Evolutionary conservation across 2,888 invertebrate genomes (phyloP).

Genomic region (Oscheius sp.): DNA sequence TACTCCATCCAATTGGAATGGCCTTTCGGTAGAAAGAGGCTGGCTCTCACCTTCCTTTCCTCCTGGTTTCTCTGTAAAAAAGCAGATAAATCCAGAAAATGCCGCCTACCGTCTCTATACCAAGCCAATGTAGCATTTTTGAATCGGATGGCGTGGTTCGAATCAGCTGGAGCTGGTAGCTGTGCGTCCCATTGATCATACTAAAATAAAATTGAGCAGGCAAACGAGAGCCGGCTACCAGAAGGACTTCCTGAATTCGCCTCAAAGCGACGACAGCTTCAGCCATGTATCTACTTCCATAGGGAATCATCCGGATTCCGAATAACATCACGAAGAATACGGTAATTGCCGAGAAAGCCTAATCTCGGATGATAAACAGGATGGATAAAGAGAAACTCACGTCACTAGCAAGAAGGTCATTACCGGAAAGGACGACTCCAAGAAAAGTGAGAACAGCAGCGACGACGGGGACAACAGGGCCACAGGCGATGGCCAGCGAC

Average conservation of each 20-base stretch:
- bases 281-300: conserved; percentile 73
- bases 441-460: conserved; percentile 79
- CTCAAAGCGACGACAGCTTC: conserved; percentile 74
- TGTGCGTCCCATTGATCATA: conserved; percentile 75
- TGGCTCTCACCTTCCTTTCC: conserved; percentile 11
- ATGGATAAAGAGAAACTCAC: conserved; percentile 74
- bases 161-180: conserved; percentile 75
- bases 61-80: conserved; percentile 15
- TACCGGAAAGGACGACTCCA: conserved; percentile 76
- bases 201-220: conserved; percentile 62
- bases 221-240: conserved; percentile 23
- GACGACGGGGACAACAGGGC: conserved; percentile 79
- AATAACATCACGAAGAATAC: conserved; percentile 76
- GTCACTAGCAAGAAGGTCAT: conserved; percentile 79
- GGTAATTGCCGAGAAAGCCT: conserved; percentile 75
- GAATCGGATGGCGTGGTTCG: conserved; percentile 76
- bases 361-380: conserved; percentile 10
- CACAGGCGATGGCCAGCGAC: conserved; percentile 78
- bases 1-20: conserved; percentile 40
- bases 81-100: neutral
- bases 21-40: neutral
- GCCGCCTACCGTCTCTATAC: conserved; percentile 49
- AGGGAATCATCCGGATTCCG: conserved; percentile 75
- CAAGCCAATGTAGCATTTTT: conserved; percentile 77
- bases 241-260: conserved; percentile 72